Evolutionary conservation across 2,888 invertebrate species (phyloP).

Genomic region (Micropterix aruncella): DNA sequence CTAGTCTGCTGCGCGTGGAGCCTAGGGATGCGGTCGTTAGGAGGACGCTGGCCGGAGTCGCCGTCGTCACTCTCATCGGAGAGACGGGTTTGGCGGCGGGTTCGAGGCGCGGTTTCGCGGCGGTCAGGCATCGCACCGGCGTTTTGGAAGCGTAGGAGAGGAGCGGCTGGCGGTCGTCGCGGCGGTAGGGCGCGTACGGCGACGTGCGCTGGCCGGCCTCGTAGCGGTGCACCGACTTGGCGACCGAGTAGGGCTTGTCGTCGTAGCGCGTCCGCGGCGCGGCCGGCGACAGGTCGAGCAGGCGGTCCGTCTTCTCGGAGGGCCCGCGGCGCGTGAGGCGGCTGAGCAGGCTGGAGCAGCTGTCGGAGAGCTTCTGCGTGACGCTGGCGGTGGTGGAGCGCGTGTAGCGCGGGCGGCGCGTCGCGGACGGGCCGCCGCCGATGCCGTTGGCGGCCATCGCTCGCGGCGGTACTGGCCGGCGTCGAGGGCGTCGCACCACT

Average conservation of each 20-base stretch:
- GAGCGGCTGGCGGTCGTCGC: constrained; percentile 7
- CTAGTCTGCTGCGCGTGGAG: constrained; percentile 51
- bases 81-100: constrained; percentile 32
- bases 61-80: constrained; percentile 23
- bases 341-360: constrained; percentile 74
- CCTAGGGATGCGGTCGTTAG: constrained; percentile 24
- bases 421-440: constrained; percentile 30
- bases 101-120: constrained; percentile 20
- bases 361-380: constrained; percentile 73
- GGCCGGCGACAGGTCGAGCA: constrained; percentile 16
- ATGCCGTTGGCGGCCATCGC: constrained; percentile 20
- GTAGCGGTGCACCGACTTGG: constrained; percentile 29
- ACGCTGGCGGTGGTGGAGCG: constrained; percentile 70
- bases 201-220: constrained; percentile 31
- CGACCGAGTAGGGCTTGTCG: constrained; percentile 24
- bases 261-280: constrained; percentile 27
- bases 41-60: constrained; percentile 27
- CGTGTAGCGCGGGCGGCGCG: constrained; percentile 56
- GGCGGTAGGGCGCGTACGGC: constrained; percentile 23
- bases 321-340: constrained; percentile 67
- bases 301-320: constrained; percentile 47
- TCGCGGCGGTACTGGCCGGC: constrained; percentile 7
- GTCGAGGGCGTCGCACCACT: constrained; percentile 20
- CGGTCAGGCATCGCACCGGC: constrained; percentile 16
- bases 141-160: constrained; percentile 4